These are phyloP conservation scores for Ctenodactylus gundi DNA, from an alignment of 2,113 vertebrate genomes.

Conservation along the genomic window DNA sequence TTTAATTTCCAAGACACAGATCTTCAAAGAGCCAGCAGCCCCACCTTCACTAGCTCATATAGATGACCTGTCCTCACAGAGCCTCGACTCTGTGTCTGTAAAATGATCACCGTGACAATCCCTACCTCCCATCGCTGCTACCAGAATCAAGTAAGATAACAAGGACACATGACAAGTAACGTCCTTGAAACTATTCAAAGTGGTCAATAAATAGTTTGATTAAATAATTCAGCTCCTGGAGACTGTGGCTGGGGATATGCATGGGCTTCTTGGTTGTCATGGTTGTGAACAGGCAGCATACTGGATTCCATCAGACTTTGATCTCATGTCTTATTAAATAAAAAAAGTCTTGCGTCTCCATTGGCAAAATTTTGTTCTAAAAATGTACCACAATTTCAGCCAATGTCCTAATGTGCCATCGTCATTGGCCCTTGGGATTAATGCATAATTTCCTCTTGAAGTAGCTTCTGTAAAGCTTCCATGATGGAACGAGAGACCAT, in stretches of 20 bases:
- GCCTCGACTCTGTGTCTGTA: not conserved
- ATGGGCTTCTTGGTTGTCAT: not conserved
- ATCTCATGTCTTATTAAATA: not conserved
- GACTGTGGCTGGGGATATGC: not conserved
- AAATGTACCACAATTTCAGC: not conserved
- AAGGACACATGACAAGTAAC: not conserved
- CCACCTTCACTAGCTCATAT: not conserved
- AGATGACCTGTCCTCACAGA: not conserved
- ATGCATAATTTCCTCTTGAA: not conserved
- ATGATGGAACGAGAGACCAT: not conserved
- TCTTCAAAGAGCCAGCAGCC: not conserved
- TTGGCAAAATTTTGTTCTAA: not conserved
- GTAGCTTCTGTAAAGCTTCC: not conserved
- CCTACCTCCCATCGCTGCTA: not conserved
- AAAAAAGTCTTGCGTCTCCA: not conserved
- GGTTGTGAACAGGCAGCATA: not conserved
- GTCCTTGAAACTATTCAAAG: not conserved
- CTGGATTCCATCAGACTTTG: not conserved
- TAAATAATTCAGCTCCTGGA: not conserved
- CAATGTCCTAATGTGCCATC: not conserved
- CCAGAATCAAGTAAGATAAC: not conserved
- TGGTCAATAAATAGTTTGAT: not conserved
- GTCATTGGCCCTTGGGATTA: not conserved
- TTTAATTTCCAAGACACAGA: not conserved
- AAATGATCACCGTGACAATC: not conserved